phyloP scores from a whole-genome alignment of 1,140 invertebrate species.

The Sesamia nonagrioides region DNA sequence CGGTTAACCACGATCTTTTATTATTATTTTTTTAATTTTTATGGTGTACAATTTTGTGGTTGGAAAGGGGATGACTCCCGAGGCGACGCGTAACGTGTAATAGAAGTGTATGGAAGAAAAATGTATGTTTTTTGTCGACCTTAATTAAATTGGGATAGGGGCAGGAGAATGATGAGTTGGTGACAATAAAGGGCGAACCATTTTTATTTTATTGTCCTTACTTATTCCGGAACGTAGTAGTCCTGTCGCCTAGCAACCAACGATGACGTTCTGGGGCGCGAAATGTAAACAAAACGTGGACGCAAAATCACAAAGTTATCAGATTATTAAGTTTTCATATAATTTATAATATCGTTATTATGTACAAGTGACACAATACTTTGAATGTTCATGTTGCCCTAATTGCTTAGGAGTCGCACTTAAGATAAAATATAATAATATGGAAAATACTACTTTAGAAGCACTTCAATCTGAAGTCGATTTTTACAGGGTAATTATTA shows the following conservation, averaged over 20 bases:
- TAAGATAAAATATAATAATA: conserved; percentile 32
- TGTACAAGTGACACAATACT: neutral
- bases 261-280: conserved; percentile 60
- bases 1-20: too few species aligned
- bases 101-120: too few species aligned
- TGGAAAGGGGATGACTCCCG: too few species aligned
- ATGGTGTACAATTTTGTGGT: too few species aligned
- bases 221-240: neutral
- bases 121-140: too few species aligned
- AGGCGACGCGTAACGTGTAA: too few species aligned
- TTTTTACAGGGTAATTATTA: conserved; percentile 78
- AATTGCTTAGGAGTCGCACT: neutral
- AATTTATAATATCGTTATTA: conserved; percentile 35
- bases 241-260: conserved; percentile 67
- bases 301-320: neutral
- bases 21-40: too few species aligned
- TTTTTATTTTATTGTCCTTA: too few species aligned
- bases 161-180: too few species aligned
- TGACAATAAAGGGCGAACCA: too few species aligned
- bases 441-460: conserved; percentile 69
- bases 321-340: conserved; percentile 44
- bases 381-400: neutral
- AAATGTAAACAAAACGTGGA: conserved; percentile 75
- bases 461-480: conserved; percentile 80
- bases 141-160: too few species aligned